Conservation (phyloP, 2,888 invertebrate genomes). For the Pseudococcus longispinus region DNA sequence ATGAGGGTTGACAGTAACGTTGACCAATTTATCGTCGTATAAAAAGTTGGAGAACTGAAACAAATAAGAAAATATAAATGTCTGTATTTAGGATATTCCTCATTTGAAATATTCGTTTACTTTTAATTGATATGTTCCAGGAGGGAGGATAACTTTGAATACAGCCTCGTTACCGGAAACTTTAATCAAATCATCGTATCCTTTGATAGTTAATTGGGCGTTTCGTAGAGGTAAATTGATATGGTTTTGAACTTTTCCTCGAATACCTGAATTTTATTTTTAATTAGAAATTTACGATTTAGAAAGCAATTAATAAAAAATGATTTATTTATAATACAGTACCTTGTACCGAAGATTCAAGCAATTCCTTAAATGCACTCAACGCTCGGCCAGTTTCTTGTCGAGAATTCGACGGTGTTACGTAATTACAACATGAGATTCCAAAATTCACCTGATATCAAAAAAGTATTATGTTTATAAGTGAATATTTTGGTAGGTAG, state of each 20-base stretch:
- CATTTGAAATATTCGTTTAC: conserved; percentile 59
- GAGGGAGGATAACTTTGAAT: conserved; percentile 75
- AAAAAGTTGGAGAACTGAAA: background rate
- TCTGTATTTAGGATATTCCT: background rate
- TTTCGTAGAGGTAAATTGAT: conserved; percentile 72
- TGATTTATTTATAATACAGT: background rate
- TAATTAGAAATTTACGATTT: too few relatives aligned
- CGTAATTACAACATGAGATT: conserved; percentile 60
- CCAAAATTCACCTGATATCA: conserved; percentile 60
- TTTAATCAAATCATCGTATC: conserved; percentile 65
- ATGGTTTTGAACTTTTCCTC: conserved; percentile 74
- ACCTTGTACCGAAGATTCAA: conserved; percentile 60
- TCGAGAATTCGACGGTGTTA: conserved; percentile 61
- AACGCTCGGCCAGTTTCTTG: conserved; percentile 63
- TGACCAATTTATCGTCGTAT: background rate
- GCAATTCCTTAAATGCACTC: conserved; percentile 61
- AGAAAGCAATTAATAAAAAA: background rate
- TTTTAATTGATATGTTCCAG: conserved; percentile 72
- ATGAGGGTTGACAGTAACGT: background rate
- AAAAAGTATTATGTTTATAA: background rate
- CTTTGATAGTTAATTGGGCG: conserved; percentile 74
- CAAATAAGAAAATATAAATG: background rate
- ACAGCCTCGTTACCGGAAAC: conserved; percentile 75
- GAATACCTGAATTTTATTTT: conserved; percentile 68
- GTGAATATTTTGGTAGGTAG: background rate